Evolutionary conservation across 1,140 invertebrate genomes (phyloP).

Genomic region (Drosophila littoralis): DNA sequence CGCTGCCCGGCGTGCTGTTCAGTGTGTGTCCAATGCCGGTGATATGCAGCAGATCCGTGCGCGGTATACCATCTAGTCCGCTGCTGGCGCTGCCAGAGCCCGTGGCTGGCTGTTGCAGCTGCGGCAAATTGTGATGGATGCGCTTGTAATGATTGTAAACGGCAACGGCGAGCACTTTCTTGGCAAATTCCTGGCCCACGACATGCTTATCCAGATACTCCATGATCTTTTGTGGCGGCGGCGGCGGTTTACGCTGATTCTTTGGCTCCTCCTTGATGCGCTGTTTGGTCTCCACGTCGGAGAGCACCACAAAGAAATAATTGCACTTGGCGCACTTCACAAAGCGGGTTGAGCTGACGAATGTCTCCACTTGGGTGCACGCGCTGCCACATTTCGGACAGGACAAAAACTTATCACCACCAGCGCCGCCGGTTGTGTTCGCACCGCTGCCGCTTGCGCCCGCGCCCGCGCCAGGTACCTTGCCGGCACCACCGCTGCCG

Average conservation of each 20-base stretch:
- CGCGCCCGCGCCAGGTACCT: constrained; percentile 27
- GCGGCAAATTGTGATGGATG: constrained; percentile 96
- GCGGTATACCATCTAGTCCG: constrained; percentile 84
- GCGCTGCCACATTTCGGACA: constrained; percentile 98
- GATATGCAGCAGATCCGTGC: constrained; percentile 91
- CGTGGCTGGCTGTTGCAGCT: constrained; percentile 75
- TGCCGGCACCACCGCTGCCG: constrained; percentile 33
- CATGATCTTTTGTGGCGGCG: constrained; percentile 98
- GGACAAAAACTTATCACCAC: constrained; percentile 86
- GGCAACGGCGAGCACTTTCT: constrained; percentile 99
- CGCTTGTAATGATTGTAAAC: constrained; percentile 99
- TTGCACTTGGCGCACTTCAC: constrained; percentile 99
- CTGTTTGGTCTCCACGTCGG: constrained; percentile 93
- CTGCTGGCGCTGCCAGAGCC: constrained; percentile 80
- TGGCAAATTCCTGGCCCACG: constrained; percentile 98
- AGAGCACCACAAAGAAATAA: constrained; percentile 98
- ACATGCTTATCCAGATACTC: constrained; percentile 98
- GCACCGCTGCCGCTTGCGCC: constrained; percentile 35
- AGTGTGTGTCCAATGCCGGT: constrained; percentile 90
- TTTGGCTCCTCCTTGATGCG: constrained; percentile 91
- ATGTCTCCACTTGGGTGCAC: constrained; percentile 97
- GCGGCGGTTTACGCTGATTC: constrained; percentile 90
- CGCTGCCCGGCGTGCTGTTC: constrained; percentile 85
- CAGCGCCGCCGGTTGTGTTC: constrained; percentile 59
- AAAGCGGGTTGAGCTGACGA: constrained; percentile 97